phyloP scores from a whole-genome alignment of 2,113 vertebrate genomes.

The Sorex fumeus region DNA sequence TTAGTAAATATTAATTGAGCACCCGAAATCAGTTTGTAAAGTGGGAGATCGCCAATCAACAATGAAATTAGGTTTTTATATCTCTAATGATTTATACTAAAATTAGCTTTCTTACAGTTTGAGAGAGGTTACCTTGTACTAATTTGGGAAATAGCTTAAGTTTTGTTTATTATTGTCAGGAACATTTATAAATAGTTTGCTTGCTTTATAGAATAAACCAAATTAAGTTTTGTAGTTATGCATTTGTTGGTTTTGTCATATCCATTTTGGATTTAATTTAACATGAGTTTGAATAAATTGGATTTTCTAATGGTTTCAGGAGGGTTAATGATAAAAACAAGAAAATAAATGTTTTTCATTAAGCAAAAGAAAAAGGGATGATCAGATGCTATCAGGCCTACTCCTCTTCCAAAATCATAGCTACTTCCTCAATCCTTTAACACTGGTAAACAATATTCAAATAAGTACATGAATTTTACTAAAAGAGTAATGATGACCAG shows the following conservation, averaged over 20 bases:
- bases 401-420: background rate
- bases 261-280: conserved; percentile 31
- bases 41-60: background rate
- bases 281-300: background rate
- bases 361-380: background rate
- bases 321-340: background rate
- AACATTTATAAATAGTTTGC: background rate
- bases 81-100: background rate
- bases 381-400: background rate
- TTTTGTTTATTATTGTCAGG: background rate
- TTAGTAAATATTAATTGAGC: background rate
- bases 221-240: conserved; percentile 8
- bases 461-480: background rate
- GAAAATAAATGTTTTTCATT: background rate
- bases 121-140: background rate
- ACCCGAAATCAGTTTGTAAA: background rate
- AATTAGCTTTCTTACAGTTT: background rate
- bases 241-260: background rate
- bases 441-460: background rate
- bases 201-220: background rate
- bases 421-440: background rate
- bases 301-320: background rate
- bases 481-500: background rate
- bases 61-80: background rate
- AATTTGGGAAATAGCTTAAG: background rate